Evolutionary conservation across 1,140 invertebrate species (phyloP).

Genomic region (Odontomachus brunneus): DNA sequence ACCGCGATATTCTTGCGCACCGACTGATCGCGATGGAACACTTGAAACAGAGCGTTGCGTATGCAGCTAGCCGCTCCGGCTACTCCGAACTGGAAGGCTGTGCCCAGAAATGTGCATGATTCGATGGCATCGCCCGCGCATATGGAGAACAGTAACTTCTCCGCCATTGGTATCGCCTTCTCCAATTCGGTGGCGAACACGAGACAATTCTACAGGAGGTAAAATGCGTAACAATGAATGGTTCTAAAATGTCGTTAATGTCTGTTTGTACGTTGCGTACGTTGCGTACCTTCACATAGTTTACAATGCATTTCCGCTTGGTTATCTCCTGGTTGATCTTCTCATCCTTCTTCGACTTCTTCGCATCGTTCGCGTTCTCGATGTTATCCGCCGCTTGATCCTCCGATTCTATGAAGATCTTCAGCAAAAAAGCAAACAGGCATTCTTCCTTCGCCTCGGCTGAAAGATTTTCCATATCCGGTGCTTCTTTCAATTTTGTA

Average conservation of each 20-base stretch:
- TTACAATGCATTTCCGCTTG: conserved; percentile 74
- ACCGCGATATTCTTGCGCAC: conserved; percentile 87
- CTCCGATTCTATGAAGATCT: conserved; percentile 82
- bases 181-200: conserved; percentile 90
- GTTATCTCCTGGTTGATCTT: conserved; percentile 76
- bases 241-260: not conserved
- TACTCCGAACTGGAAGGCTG: conserved; percentile 92
- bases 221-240: conserved; percentile 76
- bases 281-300: conserved; percentile 80
- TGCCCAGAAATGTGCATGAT: conserved; percentile 93
- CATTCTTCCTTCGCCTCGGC: conserved; percentile 76
- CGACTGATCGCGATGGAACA: conserved; percentile 87
- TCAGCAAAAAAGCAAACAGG: conserved; percentile 78
- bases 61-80: conserved; percentile 90
- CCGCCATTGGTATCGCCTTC: conserved; percentile 89
- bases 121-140: conserved; percentile 92
- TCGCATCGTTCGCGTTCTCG: conserved; percentile 40
- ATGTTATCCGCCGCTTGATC: conserved; percentile 4
- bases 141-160: conserved; percentile 91
- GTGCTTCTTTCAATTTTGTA: conserved; percentile 66
- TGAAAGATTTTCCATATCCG: conserved; percentile 74
- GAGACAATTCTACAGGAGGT: conserved; percentile 86
- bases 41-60: conserved; percentile 90
- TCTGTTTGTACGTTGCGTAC: conserved; percentile 75
- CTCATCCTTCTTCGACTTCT: conserved; percentile 8